These are phyloP conservation scores for Fulmarus glacialis DNA, from an alignment of 2,113 vertebrate genomes.

Conservation along the genomic window DNA sequence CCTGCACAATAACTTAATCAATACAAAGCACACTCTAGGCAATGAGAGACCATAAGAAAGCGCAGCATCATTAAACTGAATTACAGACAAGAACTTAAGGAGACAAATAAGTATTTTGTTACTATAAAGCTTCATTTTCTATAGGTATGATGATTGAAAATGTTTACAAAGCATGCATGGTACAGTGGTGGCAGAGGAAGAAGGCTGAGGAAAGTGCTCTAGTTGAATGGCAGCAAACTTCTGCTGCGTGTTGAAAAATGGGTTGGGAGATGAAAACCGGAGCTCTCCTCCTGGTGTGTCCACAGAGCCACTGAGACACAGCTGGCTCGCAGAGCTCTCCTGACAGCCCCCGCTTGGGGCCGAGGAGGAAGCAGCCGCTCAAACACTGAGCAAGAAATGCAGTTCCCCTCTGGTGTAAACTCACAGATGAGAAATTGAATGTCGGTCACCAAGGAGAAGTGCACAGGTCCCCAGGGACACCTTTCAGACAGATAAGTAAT, in stretches of 20 bases:
- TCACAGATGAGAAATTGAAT: neutral
- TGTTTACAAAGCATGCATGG: constrained; percentile 44
- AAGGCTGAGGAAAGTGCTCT: neutral
- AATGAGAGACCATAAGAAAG: constrained; percentile 70
- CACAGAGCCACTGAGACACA: neutral
- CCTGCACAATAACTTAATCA: constrained; percentile 77
- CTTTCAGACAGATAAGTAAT: neutral
- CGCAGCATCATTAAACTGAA: constrained; percentile 80
- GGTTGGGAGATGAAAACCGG: neutral
- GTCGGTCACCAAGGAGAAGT: neutral
- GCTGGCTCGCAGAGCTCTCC: neutral
- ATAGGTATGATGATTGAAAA: constrained; percentile 66
- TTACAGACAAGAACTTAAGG: constrained; percentile 76
- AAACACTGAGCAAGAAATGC: neutral
- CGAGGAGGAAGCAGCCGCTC: neutral
- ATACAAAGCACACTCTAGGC: constrained; percentile 73
- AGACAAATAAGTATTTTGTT: constrained; percentile 79
- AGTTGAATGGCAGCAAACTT: neutral
- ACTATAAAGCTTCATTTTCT: constrained; percentile 69
- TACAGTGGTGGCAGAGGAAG: neutral
- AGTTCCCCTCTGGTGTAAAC: neutral
- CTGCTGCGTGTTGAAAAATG: neutral
- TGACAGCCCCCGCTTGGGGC: neutral
- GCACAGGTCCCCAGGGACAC: neutral
- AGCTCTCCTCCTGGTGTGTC: neutral